These are phyloP conservation scores for Phalacrocorax aristotelis DNA, from an alignment of 2,113 vertebrate genomes.

Conservation along the genomic window DNA sequence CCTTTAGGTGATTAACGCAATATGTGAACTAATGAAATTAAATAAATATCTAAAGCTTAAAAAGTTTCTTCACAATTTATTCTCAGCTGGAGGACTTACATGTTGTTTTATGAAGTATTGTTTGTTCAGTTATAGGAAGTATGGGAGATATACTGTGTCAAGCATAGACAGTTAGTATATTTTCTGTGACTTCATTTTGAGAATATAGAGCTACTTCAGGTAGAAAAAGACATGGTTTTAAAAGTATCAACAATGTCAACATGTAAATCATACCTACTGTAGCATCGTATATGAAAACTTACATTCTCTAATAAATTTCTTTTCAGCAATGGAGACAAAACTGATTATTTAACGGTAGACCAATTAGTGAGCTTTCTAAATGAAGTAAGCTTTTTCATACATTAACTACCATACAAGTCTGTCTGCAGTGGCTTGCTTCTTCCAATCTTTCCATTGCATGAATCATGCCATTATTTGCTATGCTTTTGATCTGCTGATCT, in stretches of 20 bases:
- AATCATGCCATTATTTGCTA: constrained; percentile 37
- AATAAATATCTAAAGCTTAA: constrained; percentile 50
- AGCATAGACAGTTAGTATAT: background rate
- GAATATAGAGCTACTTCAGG: constrained; percentile 34
- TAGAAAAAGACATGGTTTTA: constrained; percentile 60
- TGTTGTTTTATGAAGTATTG: constrained; percentile 70
- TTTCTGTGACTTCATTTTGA: constrained; percentile 45
- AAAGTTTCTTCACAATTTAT: constrained; percentile 52
- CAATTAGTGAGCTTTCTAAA: constrained; percentile 99
- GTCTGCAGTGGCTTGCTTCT: constrained; percentile 84
- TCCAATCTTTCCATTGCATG: constrained; percentile 70
- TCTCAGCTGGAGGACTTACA: constrained; percentile 76
- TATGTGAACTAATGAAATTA: constrained; percentile 80
- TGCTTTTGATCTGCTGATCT: constrained; percentile 75
- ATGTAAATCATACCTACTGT: constrained; percentile 82
- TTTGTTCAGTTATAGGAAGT: background rate
- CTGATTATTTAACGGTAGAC: constrained; percentile 99
- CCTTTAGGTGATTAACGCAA: constrained; percentile 79
- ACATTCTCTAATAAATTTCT: constrained; percentile 96
- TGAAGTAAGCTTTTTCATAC: constrained; percentile 99
- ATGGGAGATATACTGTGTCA: background rate
- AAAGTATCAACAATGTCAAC: constrained; percentile 74
- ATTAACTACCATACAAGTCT: constrained; percentile 90
- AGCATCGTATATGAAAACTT: constrained; percentile 79
- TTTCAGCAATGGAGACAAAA: constrained; percentile 99